Conservation (phyloP, 2,888 invertebrate genomes). For the Caenorhabditis sp. region DNA sequence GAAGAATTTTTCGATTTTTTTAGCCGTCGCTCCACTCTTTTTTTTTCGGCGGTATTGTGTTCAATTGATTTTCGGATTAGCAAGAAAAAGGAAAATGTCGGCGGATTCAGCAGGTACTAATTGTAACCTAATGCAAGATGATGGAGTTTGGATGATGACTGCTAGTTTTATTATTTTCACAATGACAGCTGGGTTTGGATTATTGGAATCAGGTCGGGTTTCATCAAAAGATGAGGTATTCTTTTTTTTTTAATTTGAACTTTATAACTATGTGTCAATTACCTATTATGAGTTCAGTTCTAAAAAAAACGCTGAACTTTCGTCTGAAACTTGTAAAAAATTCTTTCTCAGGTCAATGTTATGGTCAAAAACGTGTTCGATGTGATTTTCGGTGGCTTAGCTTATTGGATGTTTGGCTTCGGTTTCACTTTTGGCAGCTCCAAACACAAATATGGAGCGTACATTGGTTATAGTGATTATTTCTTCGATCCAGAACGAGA, state of each 20-base stretch:
- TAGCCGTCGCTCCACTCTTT: background rate
- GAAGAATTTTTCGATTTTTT: background rate
- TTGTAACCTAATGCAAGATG: slow-evolving; percentile 52
- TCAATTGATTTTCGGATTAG: background rate
- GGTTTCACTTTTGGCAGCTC: slow-evolving; percentile 83
- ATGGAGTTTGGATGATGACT: slow-evolving; percentile 63
- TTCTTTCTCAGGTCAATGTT: slow-evolving; percentile 72
- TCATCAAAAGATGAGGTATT: slow-evolving; percentile 61
- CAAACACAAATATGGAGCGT: slow-evolving; percentile 24
- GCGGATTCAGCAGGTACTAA: background rate
- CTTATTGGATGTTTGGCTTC: slow-evolving; percentile 93
- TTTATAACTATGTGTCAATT: too few relatives aligned
- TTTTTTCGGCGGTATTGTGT: background rate
- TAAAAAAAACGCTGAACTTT: too few relatives aligned
- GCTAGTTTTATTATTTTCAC: slow-evolving; percentile 64
- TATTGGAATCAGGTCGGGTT: slow-evolving; percentile 59
- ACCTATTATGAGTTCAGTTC: too few relatives aligned
- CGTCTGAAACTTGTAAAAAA: too few relatives aligned
- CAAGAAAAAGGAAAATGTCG: background rate
- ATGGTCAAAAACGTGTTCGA: slow-evolving; percentile 92
- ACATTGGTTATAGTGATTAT: slow-evolving; percentile 59
- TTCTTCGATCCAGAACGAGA: slow-evolving; percentile 62
- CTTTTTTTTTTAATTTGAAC: too few relatives aligned
- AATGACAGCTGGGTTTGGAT: slow-evolving; percentile 62
- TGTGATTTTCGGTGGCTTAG: slow-evolving; percentile 81